Evolutionary conservation across 2,113 vertebrate genomes (phyloP).

Genomic region (Tragelaphus strepsiceros): DNA sequence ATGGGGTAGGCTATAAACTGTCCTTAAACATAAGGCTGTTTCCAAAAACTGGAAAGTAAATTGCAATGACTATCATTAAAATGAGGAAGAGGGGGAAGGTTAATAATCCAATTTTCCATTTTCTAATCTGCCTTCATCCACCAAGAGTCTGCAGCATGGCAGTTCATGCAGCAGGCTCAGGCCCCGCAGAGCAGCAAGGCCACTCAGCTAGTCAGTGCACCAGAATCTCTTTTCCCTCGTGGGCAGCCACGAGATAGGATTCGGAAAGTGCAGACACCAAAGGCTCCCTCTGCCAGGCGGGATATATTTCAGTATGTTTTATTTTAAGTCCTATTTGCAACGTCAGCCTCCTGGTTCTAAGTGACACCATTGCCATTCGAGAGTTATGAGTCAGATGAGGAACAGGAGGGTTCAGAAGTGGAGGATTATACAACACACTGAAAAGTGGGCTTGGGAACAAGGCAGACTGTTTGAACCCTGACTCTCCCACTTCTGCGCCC

Average conservation of each 20-base stretch:
- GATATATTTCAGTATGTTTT: background rate
- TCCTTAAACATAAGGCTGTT: slow-evolving; percentile 30
- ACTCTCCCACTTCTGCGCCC: background rate
- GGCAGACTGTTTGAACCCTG: background rate
- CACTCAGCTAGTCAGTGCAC: background rate
- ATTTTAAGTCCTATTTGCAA: slow-evolving; percentile 17
- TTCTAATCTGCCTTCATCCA: background rate
- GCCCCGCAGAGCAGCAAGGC: background rate
- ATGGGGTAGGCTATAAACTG: background rate
- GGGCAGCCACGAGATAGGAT: background rate
- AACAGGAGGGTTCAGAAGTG: background rate
- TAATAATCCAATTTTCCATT: background rate
- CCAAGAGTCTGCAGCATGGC: background rate
- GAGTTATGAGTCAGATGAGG: background rate
- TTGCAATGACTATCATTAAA: background rate
- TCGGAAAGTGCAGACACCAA: background rate
- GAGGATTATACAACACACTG: background rate
- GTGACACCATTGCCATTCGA: background rate
- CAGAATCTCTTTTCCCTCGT: background rate
- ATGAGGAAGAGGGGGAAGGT: background rate
- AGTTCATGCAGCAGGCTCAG: background rate
- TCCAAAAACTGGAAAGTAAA: background rate
- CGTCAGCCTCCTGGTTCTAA: background rate
- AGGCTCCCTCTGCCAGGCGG: background rate
- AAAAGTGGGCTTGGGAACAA: background rate